Conservation (phyloP, 2,888 invertebrate genomes). For the Dyspetes luteomarginatus region DNA sequence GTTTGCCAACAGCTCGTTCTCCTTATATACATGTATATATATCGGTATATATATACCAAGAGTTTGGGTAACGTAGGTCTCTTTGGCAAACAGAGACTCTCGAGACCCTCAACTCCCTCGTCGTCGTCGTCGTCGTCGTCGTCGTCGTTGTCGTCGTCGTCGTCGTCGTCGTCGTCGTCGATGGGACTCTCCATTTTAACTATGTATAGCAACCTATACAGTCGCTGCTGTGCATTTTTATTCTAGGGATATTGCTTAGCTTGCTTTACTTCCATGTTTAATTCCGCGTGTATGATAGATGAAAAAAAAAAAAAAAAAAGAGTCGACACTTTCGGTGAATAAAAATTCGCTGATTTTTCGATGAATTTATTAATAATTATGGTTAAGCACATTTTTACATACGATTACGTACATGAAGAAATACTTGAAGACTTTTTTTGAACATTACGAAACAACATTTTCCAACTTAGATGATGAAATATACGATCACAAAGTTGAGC, state of each 20-base stretch:
- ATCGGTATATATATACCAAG: not conserved
- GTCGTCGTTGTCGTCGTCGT: no score
- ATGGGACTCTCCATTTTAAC: not conserved
- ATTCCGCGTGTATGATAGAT: no score
- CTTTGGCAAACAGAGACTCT: conserved; percentile 38
- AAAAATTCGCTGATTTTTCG: not conserved
- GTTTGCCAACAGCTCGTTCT: conserved; percentile 70
- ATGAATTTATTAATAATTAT: no score
- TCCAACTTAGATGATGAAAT: no score
- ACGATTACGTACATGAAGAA: no score
- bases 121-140: conserved; percentile 9
- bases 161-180: conserved; percentile 9
- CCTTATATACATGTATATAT: conserved; percentile 15
- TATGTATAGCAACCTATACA: not conserved
- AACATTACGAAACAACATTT: no score
- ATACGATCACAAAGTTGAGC: no score
- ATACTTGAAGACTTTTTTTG: no score
- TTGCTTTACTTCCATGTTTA: no score
- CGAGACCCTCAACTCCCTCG: conserved; percentile 34
- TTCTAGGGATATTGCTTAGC: conserved; percentile 9
- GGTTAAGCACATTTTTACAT: no score
- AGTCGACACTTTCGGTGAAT: not conserved
- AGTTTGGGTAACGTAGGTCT: not conserved
- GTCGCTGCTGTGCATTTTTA: conserved; percentile 18
- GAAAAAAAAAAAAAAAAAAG: no score